These are phyloP conservation scores for Lissocephala sabroskyi DNA, from an alignment of 2,888 invertebrate species.

Conservation along the genomic window DNA sequence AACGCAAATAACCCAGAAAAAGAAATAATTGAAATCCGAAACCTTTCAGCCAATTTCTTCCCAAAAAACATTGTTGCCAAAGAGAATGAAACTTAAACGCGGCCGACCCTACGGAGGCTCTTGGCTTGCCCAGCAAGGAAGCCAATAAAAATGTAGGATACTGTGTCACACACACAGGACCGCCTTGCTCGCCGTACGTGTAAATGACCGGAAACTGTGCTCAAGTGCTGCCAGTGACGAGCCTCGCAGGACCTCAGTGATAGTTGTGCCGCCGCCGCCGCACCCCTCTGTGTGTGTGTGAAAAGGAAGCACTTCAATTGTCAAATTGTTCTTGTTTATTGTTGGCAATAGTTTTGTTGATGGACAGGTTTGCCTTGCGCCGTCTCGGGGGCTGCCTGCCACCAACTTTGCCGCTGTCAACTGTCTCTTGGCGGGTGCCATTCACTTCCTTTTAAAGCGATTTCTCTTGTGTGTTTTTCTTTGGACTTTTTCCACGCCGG, in stretches of 20 bases:
- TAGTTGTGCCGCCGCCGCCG: slow-evolving; percentile 5
- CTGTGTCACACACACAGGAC: slow-evolving; percentile 51
- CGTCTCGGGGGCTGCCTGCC: neutral
- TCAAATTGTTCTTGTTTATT: slow-evolving; percentile 64
- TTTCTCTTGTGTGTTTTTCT: slow-evolving; percentile 25
- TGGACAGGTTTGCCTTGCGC: slow-evolving; percentile 52
- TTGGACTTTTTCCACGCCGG: neutral
- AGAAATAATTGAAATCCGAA: no score
- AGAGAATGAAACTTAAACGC: no score
- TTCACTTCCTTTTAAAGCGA: slow-evolving; percentile 60
- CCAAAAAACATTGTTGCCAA: no score
- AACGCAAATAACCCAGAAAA: no score
- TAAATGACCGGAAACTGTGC: slow-evolving; percentile 69
- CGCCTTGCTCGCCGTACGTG: slow-evolving; percentile 34
- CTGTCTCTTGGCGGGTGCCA: slow-evolving; percentile 19
- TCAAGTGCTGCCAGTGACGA: slow-evolving; percentile 38
- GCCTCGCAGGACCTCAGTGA: slow-evolving; percentile 8
- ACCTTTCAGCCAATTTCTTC: no score
- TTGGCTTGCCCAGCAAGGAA: slow-evolving; percentile 16
- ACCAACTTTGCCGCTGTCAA: neutral
- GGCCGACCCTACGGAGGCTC: no score
- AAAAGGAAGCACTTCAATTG: slow-evolving; percentile 55
- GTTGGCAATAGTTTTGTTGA: slow-evolving; percentile 60
- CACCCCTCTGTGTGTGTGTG: neutral
- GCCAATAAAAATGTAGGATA: slow-evolving; percentile 65